Evolutionary conservation across 1,140 invertebrate genomes (phyloP), one percentile per base, ranked within the genome.

Genomic region (Thalassaphorura encarpata): DNA sequence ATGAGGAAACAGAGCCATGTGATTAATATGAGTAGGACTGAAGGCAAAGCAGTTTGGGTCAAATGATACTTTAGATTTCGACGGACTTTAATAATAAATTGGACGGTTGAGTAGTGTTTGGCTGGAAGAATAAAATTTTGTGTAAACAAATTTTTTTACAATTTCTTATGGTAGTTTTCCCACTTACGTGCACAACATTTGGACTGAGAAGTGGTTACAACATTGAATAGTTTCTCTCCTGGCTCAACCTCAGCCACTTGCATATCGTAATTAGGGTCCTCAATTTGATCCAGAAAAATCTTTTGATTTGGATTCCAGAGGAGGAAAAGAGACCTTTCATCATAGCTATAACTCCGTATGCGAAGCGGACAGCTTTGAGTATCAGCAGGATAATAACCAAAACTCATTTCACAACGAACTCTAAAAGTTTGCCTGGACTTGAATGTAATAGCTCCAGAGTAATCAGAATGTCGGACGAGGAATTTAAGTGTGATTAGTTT

Each of bases 371-470:
- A 63, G 11, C 21, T 26, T 31, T 63, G 61, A 1, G 61, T 63
- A 42, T 63, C 61, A 1, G 50, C 57, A 4, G 61, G 61, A 40
- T 56, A 63, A 40, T 59, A 63, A 24, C 11, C 19, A 28, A 59
- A 63, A 36, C 52, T 15, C 61, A 63, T 63, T 19, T 11, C 41
- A 46, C 54, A 61, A 43, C 19, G 19, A 18, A 43, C n/a, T 36
- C 33, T 11, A 36, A 36, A n/a, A 11, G n/a, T 11, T 36, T 36
- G 33, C n/a, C 33, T 36, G 33, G 33, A 36, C 11, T 36, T 11
- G 11, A n/a, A 11, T 36, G 11, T 36, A 36, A 36, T 11, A 36
- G 33, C 11, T n/a, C 33, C 33, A 45, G 8, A 6, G 21, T 15
- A 43, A 15, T 43, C 41, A 15, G 13, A 15, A 11, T 19, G 11